Evolutionary conservation across 2,797 vertebrate species (phyloP).

Genomic region (Odontamblyopus rebecca): DNA sequence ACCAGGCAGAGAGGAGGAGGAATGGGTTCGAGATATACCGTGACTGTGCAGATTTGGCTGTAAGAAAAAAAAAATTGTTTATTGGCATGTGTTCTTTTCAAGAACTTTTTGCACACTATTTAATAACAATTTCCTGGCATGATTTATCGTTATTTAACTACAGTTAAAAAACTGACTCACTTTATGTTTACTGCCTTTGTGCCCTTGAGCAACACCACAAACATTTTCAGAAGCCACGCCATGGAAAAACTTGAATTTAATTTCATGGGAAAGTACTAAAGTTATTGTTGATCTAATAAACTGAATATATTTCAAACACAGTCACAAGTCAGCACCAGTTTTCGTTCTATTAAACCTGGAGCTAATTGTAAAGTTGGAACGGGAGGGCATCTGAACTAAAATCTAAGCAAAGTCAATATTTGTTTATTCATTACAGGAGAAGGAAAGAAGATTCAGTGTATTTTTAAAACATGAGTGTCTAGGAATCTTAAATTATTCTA

Average conservation of each 20-base stretch:
- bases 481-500: neutral
- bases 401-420: neutral
- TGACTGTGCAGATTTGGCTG: conserved; percentile 84
- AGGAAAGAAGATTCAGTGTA: neutral
- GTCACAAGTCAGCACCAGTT: neutral
- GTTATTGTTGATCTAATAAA: conserved; percentile 3
- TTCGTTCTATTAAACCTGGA: neutral
- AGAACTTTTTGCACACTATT: neutral
- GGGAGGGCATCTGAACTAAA: neutral
- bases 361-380: neutral
- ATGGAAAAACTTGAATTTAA: neutral
- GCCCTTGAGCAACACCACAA: neutral
- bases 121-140: neutral
- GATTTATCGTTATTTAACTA: neutral
- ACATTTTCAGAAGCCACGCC: neutral
- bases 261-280: conserved; percentile 8
- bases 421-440: neutral
- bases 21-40: conserved; percentile 78
- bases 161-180: neutral
- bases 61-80: neutral
- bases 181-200: conserved; percentile 7
- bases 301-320: neutral
- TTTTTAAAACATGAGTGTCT: neutral
- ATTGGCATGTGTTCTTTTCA: neutral
- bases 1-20: conserved; percentile 87